Base-by-base conservation (phyloP, 2,888 invertebrate genomes). In the Arenicola marina region DNA sequence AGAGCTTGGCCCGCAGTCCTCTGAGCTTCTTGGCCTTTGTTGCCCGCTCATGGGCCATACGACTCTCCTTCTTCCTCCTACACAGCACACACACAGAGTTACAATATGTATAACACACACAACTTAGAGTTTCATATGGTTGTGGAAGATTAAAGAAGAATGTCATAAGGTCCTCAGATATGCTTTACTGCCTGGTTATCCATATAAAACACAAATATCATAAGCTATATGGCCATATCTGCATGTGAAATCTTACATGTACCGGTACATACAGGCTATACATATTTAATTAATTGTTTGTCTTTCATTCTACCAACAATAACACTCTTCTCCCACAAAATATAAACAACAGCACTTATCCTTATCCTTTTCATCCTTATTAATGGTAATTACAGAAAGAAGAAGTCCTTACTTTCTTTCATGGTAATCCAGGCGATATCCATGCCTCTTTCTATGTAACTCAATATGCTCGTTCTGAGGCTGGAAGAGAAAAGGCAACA, bases 381-480 rank as follows among this genome's bases (percentile, higher is more conserved):
- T 46, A 7, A n/a, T n/a, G n/a, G n/a, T n/a, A n/a, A n/a, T n/a
- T n/a, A n/a, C n/a, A n/a, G n/a, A n/a, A n/a, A n/a, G n/a, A n/a
- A n/a, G n/a, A n/a, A n/a, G n/a, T n/a, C 57, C 79, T 77, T 67
- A 85, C 84, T 93, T 94, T 66, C 93, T 88, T 84, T 99, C 98
- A 85, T 98, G 95, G 89, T 99, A 93, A 87, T 99, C 98, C 67
- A 99, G 89, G 68, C 98, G 89, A 76, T 95, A 89, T 79, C 99
- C 99, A 87, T 95, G 91, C 43, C 98, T 89, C 85, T 98, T 99
- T 81, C 92, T 91, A 84, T 96, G 95, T 69, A 97, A 90, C 78
- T 99, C 99, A 86, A 99, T 98, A 84, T 99, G 95, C 86, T 99
- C 99, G 89, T 99, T 99, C 88, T 99, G 99, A 31, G 83, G 82